Evolutionary conservation across 2,113 vertebrate genomes (phyloP).

Genomic region (Petrocephalus zakoni): DNA sequence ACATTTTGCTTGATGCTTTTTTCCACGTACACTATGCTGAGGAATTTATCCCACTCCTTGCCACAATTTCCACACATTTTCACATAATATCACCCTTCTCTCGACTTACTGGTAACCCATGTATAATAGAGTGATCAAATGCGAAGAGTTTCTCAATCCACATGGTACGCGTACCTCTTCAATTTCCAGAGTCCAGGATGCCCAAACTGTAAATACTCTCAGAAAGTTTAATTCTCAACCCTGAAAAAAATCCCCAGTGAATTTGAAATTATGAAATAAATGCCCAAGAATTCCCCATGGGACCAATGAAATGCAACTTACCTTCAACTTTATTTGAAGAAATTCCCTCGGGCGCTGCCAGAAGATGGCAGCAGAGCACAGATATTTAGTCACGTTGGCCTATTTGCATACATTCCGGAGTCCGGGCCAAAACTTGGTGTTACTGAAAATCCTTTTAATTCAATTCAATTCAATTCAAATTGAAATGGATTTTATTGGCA

Average conservation of each 20-base stretch:
- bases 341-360: not conserved
- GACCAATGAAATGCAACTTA: not conserved
- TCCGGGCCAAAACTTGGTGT: conserved; percentile 56
- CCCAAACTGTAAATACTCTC: not conserved
- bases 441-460: conserved; percentile 66
- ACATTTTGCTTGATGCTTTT: not conserved
- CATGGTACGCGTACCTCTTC: not conserved
- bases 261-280: not conserved
- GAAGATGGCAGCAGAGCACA: conserved; percentile 31
- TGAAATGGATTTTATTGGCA: conserved; percentile 66
- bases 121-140: not conserved
- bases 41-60: not conserved
- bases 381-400: conserved; percentile 41
- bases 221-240: not conserved
- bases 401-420: conserved; percentile 62
- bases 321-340: not conserved
- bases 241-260: not conserved
- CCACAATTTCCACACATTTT: not conserved
- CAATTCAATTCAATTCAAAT: conserved; percentile 63
- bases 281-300: not conserved
- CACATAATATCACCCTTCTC: not conserved
- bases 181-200: not conserved
- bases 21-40: not conserved
- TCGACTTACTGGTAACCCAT: not conserved
- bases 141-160: not conserved